phyloP scores from a whole-genome alignment of 1,140 invertebrate species.

The Sitobion miscanthi region DNA sequence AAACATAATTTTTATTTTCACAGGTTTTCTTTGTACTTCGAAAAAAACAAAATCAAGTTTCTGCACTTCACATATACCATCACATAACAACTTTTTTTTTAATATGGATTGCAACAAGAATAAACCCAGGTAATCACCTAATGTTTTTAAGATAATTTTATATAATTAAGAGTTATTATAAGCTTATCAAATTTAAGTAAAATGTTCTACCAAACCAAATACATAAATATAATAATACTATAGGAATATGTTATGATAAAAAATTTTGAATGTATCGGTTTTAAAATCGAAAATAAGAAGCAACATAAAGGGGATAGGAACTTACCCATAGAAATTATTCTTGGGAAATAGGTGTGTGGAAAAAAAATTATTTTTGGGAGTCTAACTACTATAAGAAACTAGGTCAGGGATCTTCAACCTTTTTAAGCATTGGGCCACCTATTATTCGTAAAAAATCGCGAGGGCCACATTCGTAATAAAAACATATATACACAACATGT shows the following conservation, averaged over 20 bases:
- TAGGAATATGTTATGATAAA: not conserved
- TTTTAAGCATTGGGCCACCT: too few species aligned
- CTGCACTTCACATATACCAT: constrained; percentile 74
- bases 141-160: constrained; percentile 62
- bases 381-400: not conserved
- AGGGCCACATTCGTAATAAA: too few species aligned
- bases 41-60: constrained; percentile 75
- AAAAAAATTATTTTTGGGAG: not conserved
- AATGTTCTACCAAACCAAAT: not conserved
- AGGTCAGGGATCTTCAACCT: not conserved
- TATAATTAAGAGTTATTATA: not conserved
- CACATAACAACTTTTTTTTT: constrained; percentile 72
- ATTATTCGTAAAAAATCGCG: too few species aligned
- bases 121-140: constrained; percentile 67
- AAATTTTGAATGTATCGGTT: not conserved
- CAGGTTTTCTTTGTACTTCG: constrained; percentile 73
- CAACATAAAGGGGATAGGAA: not conserved
- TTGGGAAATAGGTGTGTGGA: not conserved
- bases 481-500: too few species aligned
- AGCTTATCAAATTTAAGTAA: constrained; percentile 58
- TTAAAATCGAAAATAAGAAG: not conserved
- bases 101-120: constrained; percentile 77
- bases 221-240: not conserved
- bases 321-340: not conserved
- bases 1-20: not conserved